Conservation (phyloP, 2,113 vertebrate species). For the Henicopernis longicauda region DNA sequence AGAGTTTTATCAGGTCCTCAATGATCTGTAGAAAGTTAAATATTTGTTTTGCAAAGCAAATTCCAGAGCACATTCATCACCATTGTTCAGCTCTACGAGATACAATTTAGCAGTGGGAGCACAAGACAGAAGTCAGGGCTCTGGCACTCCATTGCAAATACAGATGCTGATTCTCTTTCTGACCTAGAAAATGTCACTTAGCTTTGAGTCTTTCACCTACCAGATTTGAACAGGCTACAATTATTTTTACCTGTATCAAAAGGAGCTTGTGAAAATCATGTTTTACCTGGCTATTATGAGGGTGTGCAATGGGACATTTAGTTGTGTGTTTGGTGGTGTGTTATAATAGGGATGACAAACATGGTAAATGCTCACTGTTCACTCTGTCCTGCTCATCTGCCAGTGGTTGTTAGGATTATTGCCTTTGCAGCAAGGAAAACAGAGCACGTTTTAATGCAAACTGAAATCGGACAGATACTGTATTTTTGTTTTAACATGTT, state of each 20-base stretch:
- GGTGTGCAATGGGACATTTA: neutral
- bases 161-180: neutral
- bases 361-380: neutral
- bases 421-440: neutral
- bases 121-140: neutral
- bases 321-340: neutral
- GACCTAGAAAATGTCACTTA: neutral
- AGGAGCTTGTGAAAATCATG: neutral
- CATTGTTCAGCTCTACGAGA: neutral
- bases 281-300: neutral
- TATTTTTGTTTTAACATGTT: neutral
- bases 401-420: neutral
- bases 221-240: neutral
- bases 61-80: constrained; percentile 34
- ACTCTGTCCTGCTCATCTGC: neutral
- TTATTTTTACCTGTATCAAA: neutral
- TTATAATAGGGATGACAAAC: neutral
- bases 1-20: constrained; percentile 19
- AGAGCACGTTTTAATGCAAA: neutral
- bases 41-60: constrained; percentile 54
- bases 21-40: constrained; percentile 26
- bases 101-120: neutral
- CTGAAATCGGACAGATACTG: neutral
- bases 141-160: neutral
- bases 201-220: neutral